phyloP scores from a whole-genome alignment of 1,140 invertebrate species.

The Penaeus japonicus region DNA sequence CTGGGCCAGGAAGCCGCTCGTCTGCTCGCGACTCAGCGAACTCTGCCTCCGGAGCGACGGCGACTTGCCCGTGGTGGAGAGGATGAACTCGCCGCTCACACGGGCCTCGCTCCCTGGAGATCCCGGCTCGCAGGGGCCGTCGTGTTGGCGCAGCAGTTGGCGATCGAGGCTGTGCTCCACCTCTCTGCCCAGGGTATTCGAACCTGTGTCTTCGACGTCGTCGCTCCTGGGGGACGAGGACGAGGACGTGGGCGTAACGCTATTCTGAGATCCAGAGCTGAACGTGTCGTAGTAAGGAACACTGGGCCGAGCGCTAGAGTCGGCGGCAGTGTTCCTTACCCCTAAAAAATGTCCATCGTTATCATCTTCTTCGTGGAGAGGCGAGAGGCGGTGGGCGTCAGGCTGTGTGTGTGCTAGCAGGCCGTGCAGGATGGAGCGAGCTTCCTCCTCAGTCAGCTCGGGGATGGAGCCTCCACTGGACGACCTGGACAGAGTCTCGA shows the following conservation, averaged over 20 bases:
- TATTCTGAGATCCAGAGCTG: constrained; percentile 30
- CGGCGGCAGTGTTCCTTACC: constrained; percentile 51
- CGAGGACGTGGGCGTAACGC: background rate
- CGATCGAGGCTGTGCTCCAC: constrained; percentile 26
- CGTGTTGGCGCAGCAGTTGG: background rate
- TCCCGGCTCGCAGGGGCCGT: background rate
- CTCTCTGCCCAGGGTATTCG: background rate
- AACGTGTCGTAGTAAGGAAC: constrained; percentile 40
- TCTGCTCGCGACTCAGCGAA: constrained; percentile 39
- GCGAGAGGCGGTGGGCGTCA: constrained; percentile 35
- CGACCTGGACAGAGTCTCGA: constrained; percentile 20
- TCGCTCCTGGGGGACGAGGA: background rate
- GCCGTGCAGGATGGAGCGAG: constrained; percentile 43
- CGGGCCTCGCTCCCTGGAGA: constrained; percentile 38
- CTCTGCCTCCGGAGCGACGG: constrained; percentile 21
- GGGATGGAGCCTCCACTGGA: constrained; percentile 48
- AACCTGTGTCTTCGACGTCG: background rate
- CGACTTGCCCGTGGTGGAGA: constrained; percentile 36
- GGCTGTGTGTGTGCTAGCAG: constrained; percentile 19
- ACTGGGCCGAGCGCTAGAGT: constrained; percentile 34
- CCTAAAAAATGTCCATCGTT: constrained; percentile 45
- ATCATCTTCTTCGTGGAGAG: constrained; percentile 47
- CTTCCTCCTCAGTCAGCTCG: constrained; percentile 48
- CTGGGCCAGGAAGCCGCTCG: constrained; percentile 11
- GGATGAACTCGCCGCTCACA: constrained; percentile 46